phyloP scores from a whole-genome alignment of 2,888 invertebrate species.

The Dynastes tityus region DNA sequence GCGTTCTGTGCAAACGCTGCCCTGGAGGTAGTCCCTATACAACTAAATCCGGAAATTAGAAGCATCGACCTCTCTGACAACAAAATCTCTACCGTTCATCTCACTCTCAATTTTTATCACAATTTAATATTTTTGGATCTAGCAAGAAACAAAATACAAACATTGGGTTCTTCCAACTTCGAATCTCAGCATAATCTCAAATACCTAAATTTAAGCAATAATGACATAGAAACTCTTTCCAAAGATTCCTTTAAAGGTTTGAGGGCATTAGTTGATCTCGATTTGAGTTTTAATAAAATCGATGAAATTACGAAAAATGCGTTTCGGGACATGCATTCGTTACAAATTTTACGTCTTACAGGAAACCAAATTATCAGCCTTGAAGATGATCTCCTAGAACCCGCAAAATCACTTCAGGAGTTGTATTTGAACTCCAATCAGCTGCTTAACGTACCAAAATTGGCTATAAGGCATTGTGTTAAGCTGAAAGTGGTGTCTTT shows the following conservation, averaged over 20 bases:
- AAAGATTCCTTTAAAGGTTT: conserved; percentile 86
- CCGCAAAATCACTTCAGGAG: conserved; percentile 78
- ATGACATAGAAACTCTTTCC: conserved; percentile 80
- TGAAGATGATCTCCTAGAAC: conserved; percentile 80
- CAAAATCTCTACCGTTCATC: conserved; percentile 84
- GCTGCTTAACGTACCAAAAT: conserved; percentile 82
- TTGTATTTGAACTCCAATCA: conserved; percentile 86
- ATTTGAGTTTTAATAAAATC: conserved; percentile 86
- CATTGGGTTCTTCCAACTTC: conserved; percentile 87
- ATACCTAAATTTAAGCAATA: conserved; percentile 84
- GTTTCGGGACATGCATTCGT: conserved; percentile 83
- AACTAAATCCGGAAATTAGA: conserved; percentile 89
- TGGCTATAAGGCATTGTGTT: conserved; percentile 78
- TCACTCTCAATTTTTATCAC: conserved; percentile 86
- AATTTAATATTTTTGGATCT: conserved; percentile 87
- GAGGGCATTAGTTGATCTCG: conserved; percentile 77
- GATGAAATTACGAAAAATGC: conserved; percentile 81
- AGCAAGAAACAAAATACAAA: conserved; percentile 85
- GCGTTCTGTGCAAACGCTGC: conserved; percentile 85
- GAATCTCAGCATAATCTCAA: conserved; percentile 83
- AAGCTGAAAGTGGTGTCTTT: conserved; percentile 83
- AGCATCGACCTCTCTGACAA: conserved; percentile 90
- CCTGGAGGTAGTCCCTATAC: conserved; percentile 90
- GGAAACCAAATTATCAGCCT: conserved; percentile 84
- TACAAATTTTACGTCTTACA: conserved; percentile 83